These are phyloP conservation scores for Myotis planiceps DNA, from an alignment of 2,797 vertebrate species.

Conservation along the genomic window DNA sequence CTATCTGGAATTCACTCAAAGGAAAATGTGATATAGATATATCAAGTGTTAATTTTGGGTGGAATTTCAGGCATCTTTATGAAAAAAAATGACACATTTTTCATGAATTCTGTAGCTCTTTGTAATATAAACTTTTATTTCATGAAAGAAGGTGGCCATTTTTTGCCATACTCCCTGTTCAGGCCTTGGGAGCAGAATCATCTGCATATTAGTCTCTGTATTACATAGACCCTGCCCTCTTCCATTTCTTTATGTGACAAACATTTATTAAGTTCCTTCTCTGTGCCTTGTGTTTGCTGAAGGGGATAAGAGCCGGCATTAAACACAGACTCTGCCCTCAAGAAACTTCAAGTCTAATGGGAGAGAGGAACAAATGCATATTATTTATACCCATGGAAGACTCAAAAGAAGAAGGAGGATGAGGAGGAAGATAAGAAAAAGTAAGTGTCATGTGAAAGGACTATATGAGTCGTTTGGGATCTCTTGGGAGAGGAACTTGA, in stretches of 20 bases:
- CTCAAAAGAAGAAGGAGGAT: not conserved
- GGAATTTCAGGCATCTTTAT: not conserved
- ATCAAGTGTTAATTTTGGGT: not conserved
- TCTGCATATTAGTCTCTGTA: too few relatives aligned
- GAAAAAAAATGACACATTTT: not conserved
- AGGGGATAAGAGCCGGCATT: not conserved
- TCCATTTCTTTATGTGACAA: not conserved
- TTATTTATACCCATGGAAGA: not conserved
- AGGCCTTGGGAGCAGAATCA: not conserved
- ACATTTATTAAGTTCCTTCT: not conserved
- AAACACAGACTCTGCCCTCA: not conserved
- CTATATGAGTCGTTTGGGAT: fast-evolving
- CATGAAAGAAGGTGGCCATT: not conserved
- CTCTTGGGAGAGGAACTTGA: not conserved
- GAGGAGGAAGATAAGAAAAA: not conserved
- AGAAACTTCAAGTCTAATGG: not conserved
- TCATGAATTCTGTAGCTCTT: not conserved
- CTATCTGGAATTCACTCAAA: not conserved
- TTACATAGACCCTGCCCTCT: not conserved
- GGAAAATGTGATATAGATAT: not conserved
- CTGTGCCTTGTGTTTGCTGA: not conserved
- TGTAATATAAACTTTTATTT: not conserved
- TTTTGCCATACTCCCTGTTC: not conserved
- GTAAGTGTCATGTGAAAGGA: not conserved
- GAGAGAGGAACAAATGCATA: not conserved